Evolutionary conservation across 92 coral and sea anemone genomes (phyloP).

Genomic region (Bergia sp.): DNA sequence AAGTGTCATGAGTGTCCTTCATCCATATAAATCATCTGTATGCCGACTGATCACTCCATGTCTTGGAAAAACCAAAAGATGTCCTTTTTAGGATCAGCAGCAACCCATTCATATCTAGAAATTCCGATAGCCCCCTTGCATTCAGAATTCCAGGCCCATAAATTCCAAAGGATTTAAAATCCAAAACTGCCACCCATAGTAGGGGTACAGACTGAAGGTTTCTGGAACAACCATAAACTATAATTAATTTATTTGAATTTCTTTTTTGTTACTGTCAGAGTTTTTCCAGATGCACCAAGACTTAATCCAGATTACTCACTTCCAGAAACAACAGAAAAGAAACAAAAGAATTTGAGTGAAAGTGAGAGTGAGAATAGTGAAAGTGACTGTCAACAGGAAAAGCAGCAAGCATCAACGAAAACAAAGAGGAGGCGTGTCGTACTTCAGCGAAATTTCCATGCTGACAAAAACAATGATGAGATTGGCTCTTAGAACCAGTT

Average conservation of each 20-base stretch:
- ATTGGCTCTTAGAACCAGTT: neutral
- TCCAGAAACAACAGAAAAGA: constrained; percentile 27
- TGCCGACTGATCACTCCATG: too few relatives aligned
- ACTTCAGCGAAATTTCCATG: constrained; percentile 64
- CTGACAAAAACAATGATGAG: neutral
- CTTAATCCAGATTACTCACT: constrained; percentile 60
- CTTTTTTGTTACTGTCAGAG: constrained; percentile 51
- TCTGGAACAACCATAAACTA: too few relatives aligned
- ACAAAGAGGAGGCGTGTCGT: constrained; percentile 81
- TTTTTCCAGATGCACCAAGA: constrained; percentile 88
- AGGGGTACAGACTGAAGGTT: too few relatives aligned
- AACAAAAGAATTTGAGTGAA: constrained; percentile 8
- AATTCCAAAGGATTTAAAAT: too few relatives aligned
- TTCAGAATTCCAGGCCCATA: too few relatives aligned
- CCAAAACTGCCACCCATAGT: too few relatives aligned
- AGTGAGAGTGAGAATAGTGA: constrained; percentile 46
- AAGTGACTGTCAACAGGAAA: constrained; percentile 44
- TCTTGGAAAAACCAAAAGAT: too few relatives aligned
- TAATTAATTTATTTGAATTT: neutral
- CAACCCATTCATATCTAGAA: too few relatives aligned
- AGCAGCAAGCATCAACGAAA: constrained; percentile 42
- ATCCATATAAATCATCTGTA: too few relatives aligned
- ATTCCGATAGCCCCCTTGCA: too few relatives aligned
- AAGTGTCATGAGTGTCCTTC: too few relatives aligned
- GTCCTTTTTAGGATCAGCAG: too few relatives aligned